Conservation (phyloP, 1,140 invertebrate genomes). For the Olivierus martensii region DNA sequence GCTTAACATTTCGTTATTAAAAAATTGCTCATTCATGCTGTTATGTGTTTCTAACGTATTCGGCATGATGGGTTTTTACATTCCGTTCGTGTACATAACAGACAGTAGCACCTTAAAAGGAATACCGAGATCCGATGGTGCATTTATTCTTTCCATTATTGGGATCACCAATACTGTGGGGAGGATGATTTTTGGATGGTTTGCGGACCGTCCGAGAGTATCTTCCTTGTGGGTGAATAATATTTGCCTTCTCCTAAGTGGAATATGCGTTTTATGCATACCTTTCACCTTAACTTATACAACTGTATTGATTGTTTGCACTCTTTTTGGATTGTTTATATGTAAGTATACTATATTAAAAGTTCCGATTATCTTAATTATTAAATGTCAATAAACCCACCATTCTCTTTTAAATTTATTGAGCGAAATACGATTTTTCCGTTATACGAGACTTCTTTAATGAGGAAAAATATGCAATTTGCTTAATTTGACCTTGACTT, state of each 20-base stretch:
- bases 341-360: conserved; percentile 62
- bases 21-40: conserved; percentile 78
- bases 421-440: no score
- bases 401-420: no score
- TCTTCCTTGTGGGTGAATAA: conserved; percentile 89
- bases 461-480: no score
- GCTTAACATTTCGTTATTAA: conserved; percentile 81
- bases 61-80: conserved; percentile 84
- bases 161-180: conserved; percentile 38
- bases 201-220: conserved; percentile 43
- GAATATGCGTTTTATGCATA: conserved; percentile 63
- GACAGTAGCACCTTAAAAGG: conserved; percentile 58
- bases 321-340: conserved; percentile 88
- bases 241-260: conserved; percentile 76
- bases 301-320: conserved; percentile 63
- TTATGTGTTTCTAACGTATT: conserved; percentile 90
- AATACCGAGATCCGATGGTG: conserved; percentile 47
- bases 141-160: conserved; percentile 76
- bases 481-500: no score
- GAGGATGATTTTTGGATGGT: conserved; percentile 37
- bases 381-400: no score
- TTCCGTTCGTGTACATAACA: conserved; percentile 87
- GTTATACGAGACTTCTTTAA: no score
- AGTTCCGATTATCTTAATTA: no score
- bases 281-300: conserved; percentile 68